Evolutionary conservation across 2,113 vertebrate species (phyloP), one percentile per base, ranked within the genome.

Genomic region (Bufo bufo): DNA sequence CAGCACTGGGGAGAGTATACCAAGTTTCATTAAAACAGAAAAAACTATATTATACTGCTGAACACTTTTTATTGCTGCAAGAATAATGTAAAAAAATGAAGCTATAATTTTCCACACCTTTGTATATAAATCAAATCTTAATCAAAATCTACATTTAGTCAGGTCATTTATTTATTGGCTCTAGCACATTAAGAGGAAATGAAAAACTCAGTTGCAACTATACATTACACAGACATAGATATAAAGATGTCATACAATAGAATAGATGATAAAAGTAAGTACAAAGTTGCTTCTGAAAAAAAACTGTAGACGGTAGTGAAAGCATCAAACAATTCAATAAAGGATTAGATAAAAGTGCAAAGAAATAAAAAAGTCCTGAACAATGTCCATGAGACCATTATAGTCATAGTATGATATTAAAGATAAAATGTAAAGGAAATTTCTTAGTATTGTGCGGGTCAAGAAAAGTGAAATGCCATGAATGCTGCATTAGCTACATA

Each of bases 381-480:
- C 43, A 54, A 45, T 49, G 58, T 52, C 33, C 52, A 86, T 23
- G 74, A 65, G 85, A 86, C 58, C 20, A 63, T 86, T 20, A 78
- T 47, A 77, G 72, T 78, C 20, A 78, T 47, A 77, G 85, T 52
- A 33, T 78, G 45, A 77, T 77, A 86, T 86, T 13, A 63, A 77
- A 59, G n/a, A 77, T 63, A 52, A n/a, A 52, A 65, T 65, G 16
- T 65, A 78, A 86, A 77, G 61, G 84, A 71, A 85, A 85, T 85
- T 20, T 72, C 43, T 11, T 77, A 74, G 50, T 17, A 85, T 6
- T 50, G 17, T 8, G 75, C 2, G n/a, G 84, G 84, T 85, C 54
- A 61, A 47, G 54, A 12, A 50, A 86, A 74, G 85, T 86, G 72
- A 86, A 49, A 50, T 56, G 43, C 61, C 16, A 50, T 23, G 74